Evolutionary conservation across 2,888 invertebrate genomes (phyloP), one percentile per base, ranked within the genome.

Genomic region (Tiliacea citrago): DNA sequence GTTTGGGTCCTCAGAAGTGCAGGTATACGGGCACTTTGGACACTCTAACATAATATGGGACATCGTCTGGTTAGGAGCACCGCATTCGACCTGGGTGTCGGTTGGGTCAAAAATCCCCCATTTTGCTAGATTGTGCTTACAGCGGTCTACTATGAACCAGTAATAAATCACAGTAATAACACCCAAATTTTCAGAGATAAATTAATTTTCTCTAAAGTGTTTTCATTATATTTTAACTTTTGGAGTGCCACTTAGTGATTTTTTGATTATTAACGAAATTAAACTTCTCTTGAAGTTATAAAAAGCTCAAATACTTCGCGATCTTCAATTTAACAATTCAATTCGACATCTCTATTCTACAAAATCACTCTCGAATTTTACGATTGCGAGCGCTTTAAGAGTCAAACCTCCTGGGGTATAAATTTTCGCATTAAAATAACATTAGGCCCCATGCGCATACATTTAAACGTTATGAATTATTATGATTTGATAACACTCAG

Each of bases 391-490:
- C 45, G 65, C 39, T 79, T 79, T 49, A 70, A 75, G 70, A 75
- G 71, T 82, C 67, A 55, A n/a, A 73, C 69, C 68, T 51, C 69
- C 42, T 51, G 5, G 42, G 67, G 35, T 81, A 87, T 88, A 88
- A 83, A 86, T 88, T 88, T 87, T 79, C 85, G 78, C 81, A 83
- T 85, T 85, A 85, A 87, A 85, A 84, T 82, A 87, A 85, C 85
- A 79, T 85, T 85, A 85, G 70, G 77, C 85, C 61, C 76, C 73
- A 75, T 86, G 83, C 75, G 81, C 72, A 76, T 81, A 79, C 67
- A 82, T 83, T 80, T 74, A 73, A 79, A 79, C 76, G 68, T 78
- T 81, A 75, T 86, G 82, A 87, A 81, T 86, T 83, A 86, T 77
- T 83, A 86, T 77, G 83, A 79, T 80, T 82, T 83, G 80, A 84